Percentiles rank a stretch among this genome's conserved stretches.
Evolutionary conservation across 2,888 invertebrate species (phyloP).

Genomic region (Antheraea assamensis): DNA sequence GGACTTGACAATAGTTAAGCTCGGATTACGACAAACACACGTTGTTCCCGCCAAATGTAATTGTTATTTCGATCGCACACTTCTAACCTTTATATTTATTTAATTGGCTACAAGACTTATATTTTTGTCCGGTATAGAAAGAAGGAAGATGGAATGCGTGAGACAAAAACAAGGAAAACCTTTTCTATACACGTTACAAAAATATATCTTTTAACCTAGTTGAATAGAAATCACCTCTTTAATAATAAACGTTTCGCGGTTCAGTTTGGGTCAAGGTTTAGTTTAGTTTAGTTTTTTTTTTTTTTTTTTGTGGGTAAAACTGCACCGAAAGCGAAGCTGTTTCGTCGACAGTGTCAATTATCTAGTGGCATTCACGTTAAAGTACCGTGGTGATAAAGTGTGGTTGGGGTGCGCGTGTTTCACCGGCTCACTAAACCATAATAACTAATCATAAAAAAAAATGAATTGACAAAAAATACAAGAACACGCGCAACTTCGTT

Average conservation of each 20-base stretch:
- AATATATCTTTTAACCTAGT: neutral
- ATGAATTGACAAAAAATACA: conserved; percentile 25
- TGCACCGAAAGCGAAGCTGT: conserved; percentile 64
- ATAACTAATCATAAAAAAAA: conserved; percentile 39
- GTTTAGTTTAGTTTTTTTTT: too few species aligned
- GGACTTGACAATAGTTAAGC: neutral
- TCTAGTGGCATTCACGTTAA: conserved; percentile 53
- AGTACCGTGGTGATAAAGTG: conserved; percentile 66
- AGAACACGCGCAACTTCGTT: conserved; percentile 1
- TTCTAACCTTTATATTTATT: neutral
- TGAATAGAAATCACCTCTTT: conserved; percentile 31
- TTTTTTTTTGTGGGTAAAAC: conserved; percentile 42
- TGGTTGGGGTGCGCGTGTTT: conserved; percentile 74
- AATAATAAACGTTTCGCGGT: conserved; percentile 45
- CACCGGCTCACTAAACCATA: conserved; percentile 67
- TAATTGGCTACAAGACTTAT: neutral
- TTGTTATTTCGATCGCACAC: neutral
- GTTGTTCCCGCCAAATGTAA: neutral
- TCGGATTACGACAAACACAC: neutral
- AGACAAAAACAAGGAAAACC: neutral
- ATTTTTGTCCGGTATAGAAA: neutral
- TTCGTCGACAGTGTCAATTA: conserved; percentile 47
- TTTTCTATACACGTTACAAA: conserved; percentile 5
- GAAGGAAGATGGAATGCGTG: neutral
- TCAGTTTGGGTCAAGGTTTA: conserved; percentile 47